Evolutionary conservation across 2,113 vertebrate species (phyloP), one percentile per base, ranked within the genome.

Genomic region (Plecotus auritus): DNA sequence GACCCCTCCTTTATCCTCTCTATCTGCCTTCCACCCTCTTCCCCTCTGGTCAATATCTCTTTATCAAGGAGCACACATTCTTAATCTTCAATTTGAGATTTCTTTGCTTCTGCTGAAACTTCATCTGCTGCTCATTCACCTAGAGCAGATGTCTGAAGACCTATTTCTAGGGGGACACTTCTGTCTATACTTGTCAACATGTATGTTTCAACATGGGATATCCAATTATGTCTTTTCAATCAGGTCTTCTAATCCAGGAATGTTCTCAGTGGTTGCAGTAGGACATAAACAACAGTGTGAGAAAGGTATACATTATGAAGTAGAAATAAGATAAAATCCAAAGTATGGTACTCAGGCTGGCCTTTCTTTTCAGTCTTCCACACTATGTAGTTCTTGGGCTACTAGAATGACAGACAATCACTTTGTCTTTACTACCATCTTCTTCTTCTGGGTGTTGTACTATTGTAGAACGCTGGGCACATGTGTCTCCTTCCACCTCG

Each of bases 221-320:
- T 0, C 98, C 98, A 59, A 99, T 98, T 64, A 99, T 98, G 69
- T 99, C 99, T 97, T 99, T 99, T 98, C 99, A 98, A 97, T 99
- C 99, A 87, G 99, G 98, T 98, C 99, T 98, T 98, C 99, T 99
- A 91, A 99, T 99, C 91, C 99, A 95, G 98, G 99, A 97, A 99
- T 99, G 97, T 99, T 99, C 98, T 99, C 99, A 89, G 99, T 99
- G 80, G 99, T 99, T 95, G 99, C 99, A 97, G 98, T 42, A 96
- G 99, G 87, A 99, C 99, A 85, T 99, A 99, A 18, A 99, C 99
- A 72, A 32, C 23, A 77, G 99, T 98, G 97, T 99, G 99, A 61
- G 99, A 98, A 94, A 99, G 99, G 96, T 99, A 98, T 59, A 99
- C 99, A 97, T 99, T 99, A 97, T 99, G 99, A 96, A 99, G 99